Evolutionary conservation across 2,797 vertebrate species (phyloP).

Genomic region (Sebastes trivittatus): DNA sequence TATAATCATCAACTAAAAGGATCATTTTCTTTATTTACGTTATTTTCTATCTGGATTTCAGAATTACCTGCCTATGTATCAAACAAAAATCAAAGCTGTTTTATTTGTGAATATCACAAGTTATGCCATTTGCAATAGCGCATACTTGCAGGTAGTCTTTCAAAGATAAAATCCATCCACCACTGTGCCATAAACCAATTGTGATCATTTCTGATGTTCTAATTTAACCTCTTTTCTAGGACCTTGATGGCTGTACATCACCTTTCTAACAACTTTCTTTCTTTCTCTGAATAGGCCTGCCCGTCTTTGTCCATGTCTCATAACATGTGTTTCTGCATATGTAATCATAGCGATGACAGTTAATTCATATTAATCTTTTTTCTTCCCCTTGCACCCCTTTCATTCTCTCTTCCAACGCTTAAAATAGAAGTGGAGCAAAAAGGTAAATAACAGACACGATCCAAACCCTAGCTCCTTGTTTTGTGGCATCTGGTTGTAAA

Average conservation of each 20-base stretch:
- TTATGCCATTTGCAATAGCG: background rate
- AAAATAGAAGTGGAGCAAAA: constrained; percentile 99
- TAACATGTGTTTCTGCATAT: constrained; percentile 92
- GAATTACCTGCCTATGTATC: background rate
- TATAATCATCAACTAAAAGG: background rate
- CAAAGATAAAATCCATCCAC: constrained; percentile 49
- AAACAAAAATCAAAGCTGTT: background rate
- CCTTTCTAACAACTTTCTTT: constrained; percentile 69
- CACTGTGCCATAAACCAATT: constrained; percentile 32
- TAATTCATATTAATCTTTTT: constrained; percentile 99
- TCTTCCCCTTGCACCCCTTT: constrained; percentile 94
- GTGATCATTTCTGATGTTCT: constrained; percentile 68
- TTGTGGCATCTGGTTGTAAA: constrained; percentile 99
- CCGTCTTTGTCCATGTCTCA: constrained; percentile 90
- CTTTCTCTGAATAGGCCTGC: constrained; percentile 87
- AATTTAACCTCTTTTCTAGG: constrained; percentile 86
- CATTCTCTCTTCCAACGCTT: constrained; percentile 99
- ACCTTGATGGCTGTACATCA: constrained; percentile 77
- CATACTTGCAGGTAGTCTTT: background rate
- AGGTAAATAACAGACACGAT: constrained; percentile 99
- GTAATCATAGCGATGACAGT: constrained; percentile 92
- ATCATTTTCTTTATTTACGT: background rate
- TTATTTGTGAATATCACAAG: background rate
- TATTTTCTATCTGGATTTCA: background rate
- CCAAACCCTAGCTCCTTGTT: constrained; percentile 98